phyloP scores from a whole-genome alignment of 53 echinoderm and acorn worm genomes.

The Zoroaster sp. region DNA sequence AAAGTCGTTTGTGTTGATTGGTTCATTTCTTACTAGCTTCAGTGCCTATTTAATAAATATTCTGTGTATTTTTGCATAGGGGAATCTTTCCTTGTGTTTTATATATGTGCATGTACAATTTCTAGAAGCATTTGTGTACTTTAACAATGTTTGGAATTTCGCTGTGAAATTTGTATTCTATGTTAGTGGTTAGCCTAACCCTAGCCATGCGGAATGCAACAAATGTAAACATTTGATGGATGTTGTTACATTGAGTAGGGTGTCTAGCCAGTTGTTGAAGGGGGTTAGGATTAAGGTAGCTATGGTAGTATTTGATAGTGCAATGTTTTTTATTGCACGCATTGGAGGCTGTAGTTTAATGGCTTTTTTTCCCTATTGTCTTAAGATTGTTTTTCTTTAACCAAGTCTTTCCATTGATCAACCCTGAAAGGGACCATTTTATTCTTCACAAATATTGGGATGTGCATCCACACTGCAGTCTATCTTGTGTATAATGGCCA shows the following conservation, averaged over 20 bases:
- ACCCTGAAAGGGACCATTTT: conserved; percentile 28
- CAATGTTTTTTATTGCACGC: conserved; percentile 44
- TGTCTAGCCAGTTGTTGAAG: no score
- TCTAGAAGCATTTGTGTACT: not conserved
- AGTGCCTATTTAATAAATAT: conserved; percentile 45
- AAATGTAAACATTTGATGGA: no score
- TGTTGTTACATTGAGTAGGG: no score
- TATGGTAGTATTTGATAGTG: conserved; percentile 26
- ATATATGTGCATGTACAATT: conserved; percentile 36
- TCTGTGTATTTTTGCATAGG: conserved; percentile 53
- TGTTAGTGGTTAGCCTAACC: no score
- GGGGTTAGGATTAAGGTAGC: no score
- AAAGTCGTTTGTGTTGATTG: not conserved
- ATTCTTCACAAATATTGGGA: not conserved
- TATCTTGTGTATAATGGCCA: no score
- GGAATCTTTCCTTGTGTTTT: conserved; percentile 3
- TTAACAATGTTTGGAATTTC: no score
- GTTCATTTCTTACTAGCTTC: not conserved
- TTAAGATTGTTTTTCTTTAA: not conserved
- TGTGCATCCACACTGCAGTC: not conserved
- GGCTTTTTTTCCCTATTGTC: not conserved
- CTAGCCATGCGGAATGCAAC: no score
- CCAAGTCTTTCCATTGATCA: conserved; percentile 36
- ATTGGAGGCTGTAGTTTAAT: not conserved
- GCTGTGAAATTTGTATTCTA: no score